phyloP scores from a whole-genome alignment of 2,888 invertebrate genomes.

The Limnephilus rhombicus region DNA sequence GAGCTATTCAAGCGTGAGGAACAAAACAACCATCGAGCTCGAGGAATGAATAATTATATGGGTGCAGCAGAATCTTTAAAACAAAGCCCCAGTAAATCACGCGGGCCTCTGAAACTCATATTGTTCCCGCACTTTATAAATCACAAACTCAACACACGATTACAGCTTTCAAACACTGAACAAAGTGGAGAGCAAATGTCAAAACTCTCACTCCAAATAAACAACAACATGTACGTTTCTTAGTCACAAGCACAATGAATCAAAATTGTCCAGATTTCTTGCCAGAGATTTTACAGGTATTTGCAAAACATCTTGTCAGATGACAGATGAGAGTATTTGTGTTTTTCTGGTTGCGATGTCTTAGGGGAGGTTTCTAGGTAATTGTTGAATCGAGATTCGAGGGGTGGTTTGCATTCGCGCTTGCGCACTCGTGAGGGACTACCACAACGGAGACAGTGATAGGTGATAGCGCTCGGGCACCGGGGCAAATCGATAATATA shows the following conservation, averaged over 20 bases:
- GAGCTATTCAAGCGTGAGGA: slow-evolving; percentile 30
- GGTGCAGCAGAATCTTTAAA: slow-evolving; percentile 26
- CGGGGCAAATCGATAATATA: slow-evolving; percentile 45
- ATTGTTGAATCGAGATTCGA: slow-evolving; percentile 7
- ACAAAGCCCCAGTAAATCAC: not conserved
- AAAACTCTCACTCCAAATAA: slow-evolving; percentile 13
- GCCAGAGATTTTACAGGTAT: not conserved
- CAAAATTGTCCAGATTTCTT: not conserved
- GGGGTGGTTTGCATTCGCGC: slow-evolving; percentile 25
- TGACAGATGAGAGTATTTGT: not conserved
- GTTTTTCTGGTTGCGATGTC: not conserved
- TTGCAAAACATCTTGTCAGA: not conserved
- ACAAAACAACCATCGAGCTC: not conserved
- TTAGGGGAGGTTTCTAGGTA: not conserved
- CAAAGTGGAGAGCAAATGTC: slow-evolving; percentile 22
- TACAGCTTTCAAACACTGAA: slow-evolving; percentile 15
- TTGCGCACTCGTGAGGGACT: slow-evolving; percentile 18
- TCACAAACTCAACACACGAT: slow-evolving; percentile 15
- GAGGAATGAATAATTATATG: slow-evolving; percentile 12
- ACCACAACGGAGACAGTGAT: slow-evolving; percentile 24
- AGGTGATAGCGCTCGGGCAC: slow-evolving; percentile 25
- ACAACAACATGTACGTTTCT: not conserved
- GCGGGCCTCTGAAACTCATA: not conserved
- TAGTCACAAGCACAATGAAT: not conserved
- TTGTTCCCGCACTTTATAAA: slow-evolving; percentile 23